These are phyloP conservation scores for Drosophila mauritiana DNA, from an alignment of 1,140 invertebrate species.

Conservation along the genomic window DNA sequence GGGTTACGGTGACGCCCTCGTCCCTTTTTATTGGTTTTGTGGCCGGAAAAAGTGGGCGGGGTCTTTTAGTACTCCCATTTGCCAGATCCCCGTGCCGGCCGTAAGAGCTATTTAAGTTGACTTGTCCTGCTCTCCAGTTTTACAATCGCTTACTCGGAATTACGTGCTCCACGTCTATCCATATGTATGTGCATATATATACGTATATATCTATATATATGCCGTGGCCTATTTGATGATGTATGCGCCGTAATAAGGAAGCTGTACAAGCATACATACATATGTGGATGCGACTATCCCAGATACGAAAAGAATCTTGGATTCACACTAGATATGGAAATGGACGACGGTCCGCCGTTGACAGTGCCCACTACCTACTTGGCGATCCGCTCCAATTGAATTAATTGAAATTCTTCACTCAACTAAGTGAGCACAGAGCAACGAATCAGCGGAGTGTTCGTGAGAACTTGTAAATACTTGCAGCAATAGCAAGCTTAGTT, in stretches of 20 bases:
- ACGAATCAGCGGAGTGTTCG: conserved; percentile 36
- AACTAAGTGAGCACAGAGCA: conserved; percentile 59
- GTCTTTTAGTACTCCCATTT: conserved; percentile 16
- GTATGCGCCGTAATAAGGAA: conserved; percentile 73
- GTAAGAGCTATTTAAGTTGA: conserved; percentile 78
- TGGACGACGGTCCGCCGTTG: conserved; percentile 5
- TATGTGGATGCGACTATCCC: conserved; percentile 7
- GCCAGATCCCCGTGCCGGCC: conserved; percentile 15
- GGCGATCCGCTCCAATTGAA: conserved; percentile 69
- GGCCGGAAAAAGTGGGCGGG: conserved; percentile 40
- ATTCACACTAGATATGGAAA: conserved; percentile 57
- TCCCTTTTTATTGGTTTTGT: conserved; percentile 62
- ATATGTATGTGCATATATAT: neutral
- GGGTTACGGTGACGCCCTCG: conserved; percentile 59
- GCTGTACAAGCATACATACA: conserved; percentile 41
- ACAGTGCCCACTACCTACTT: conserved; percentile 41
- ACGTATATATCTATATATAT: neutral
- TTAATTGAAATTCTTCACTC: conserved; percentile 79
- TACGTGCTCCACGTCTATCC: conserved; percentile 28
- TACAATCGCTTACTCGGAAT: conserved; percentile 61
- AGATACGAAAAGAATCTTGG: conserved; percentile 49
- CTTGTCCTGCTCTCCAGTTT: conserved; percentile 51
- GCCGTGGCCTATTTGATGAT: conserved; percentile 66
- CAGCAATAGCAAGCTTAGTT: conserved; percentile 37
- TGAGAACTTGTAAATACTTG: conserved; percentile 39